phyloP scores from a whole-genome alignment of 2,888 invertebrate genomes.

The Tinea semifulvella region DNA sequence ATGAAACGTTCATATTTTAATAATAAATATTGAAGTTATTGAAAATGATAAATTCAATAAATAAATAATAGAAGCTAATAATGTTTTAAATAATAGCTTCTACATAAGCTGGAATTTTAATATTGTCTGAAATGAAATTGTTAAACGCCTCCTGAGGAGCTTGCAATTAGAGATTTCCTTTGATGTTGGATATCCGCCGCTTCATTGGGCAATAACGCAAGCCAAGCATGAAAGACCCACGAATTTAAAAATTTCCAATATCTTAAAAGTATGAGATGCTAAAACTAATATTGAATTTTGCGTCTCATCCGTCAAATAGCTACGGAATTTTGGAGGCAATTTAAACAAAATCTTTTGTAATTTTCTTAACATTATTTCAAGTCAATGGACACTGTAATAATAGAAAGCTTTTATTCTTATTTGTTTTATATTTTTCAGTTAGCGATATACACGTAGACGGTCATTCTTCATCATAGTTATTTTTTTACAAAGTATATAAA shows the following conservation, averaged over 20 bases:
- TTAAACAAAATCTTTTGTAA: not conserved
- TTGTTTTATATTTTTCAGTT: too few species aligned
- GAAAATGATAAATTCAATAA: too few species aligned
- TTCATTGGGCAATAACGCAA: constrained; percentile 35
- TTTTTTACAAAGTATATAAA: too few species aligned
- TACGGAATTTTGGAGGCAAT: not conserved
- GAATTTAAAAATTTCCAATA: constrained; percentile 14
- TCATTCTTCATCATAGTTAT: too few species aligned
- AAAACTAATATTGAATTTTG: constrained; percentile 12
- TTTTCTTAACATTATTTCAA: too few species aligned
- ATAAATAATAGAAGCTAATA: too few species aligned
- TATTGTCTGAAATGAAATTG: constrained; percentile 11
- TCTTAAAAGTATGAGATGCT: constrained; percentile 11
- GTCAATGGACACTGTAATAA: too few species aligned
- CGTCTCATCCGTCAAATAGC: not conserved
- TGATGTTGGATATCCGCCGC: constrained; percentile 30
- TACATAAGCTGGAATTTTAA: constrained; percentile 5
- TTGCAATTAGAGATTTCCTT: constrained; percentile 36
- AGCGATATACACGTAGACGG: too few species aligned
- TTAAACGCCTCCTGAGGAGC: constrained; percentile 11
- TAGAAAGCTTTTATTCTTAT: too few species aligned
- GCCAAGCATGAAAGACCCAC: constrained; percentile 24
- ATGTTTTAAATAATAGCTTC: too few species aligned
- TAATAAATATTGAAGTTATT: too few species aligned
- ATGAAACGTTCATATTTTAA: too few species aligned